These are phyloP conservation scores for Rhynchonema sp. DNA, from an alignment of 2,888 invertebrate species.

Conservation along the genomic window DNA sequence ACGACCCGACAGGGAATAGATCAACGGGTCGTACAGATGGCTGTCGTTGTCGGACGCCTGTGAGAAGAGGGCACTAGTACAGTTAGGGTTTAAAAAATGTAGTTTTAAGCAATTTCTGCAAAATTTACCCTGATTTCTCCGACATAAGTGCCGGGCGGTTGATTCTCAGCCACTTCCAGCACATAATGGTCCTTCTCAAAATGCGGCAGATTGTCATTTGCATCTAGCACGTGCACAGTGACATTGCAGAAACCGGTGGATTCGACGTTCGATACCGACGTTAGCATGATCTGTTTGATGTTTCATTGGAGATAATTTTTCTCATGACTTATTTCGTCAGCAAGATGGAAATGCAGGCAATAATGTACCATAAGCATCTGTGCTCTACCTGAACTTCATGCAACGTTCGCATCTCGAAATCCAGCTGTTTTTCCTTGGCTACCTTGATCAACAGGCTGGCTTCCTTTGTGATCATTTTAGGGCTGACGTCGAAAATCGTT, in stretches of 20 bases:
- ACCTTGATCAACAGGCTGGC: neutral
- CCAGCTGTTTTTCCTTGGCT: neutral
- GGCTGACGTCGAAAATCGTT: neutral
- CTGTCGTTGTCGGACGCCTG: neutral
- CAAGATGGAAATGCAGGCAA: no score
- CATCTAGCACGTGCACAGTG: slow-evolving; percentile 21
- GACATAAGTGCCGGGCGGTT: neutral
- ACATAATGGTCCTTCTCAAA: neutral
- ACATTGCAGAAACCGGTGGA: slow-evolving; percentile 6
- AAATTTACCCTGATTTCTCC: neutral
- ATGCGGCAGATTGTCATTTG: slow-evolving; percentile 22
- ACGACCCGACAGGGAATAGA: neutral
- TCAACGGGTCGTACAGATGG: neutral
- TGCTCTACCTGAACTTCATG: neutral
- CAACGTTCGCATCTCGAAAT: neutral
- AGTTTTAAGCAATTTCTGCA: neutral
- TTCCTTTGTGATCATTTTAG: neutral
- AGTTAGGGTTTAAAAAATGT: neutral
- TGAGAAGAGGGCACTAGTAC: neutral
- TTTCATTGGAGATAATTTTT: no score
- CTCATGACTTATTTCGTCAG: neutral
- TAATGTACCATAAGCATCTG: no score
- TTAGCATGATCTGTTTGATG: neutral
- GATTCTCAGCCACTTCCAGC: neutral
- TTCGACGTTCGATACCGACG: neutral